Percentiles rank a stretch among this genome's conserved stretches.
Evolutionary conservation across 2,888 invertebrate species (phyloP).

Genomic region (Monochamus alternatus): DNA sequence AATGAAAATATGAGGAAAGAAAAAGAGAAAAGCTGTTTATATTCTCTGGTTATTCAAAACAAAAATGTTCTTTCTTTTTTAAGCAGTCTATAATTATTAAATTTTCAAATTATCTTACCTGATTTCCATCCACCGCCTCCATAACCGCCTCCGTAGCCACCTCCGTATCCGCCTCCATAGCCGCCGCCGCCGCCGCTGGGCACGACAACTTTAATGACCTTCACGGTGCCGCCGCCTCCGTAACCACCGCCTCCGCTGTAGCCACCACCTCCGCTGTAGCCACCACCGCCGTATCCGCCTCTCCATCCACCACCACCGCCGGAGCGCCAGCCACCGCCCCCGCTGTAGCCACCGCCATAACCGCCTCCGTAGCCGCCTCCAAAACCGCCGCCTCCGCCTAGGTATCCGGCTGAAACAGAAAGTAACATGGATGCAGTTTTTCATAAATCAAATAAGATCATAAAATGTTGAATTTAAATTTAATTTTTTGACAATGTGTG

Average conservation of each 20-base stretch:
- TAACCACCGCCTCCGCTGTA: constrained; percentile 47
- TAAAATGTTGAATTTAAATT: too few relatives aligned
- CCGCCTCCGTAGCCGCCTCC: constrained; percentile 56
- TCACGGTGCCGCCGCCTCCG: constrained; percentile 57
- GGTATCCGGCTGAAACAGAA: constrained; percentile 57
- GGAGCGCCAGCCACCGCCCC: constrained; percentile 46
- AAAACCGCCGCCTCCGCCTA: constrained; percentile 57
- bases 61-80: background rate
- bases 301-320: constrained; percentile 23
- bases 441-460: too few relatives aligned
- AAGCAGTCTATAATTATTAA: background rate
- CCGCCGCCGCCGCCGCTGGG: constrained; percentile 58
- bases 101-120: constrained; percentile 14
- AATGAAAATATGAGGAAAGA: too few relatives aligned
- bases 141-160: constrained; percentile 23
- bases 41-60: too few relatives aligned
- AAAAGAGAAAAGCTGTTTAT: too few relatives aligned
- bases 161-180: constrained; percentile 38
- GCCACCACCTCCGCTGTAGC: constrained; percentile 51
- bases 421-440: background rate
- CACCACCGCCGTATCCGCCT: constrained; percentile 40
- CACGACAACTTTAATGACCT: constrained; percentile 60
- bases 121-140: constrained; percentile 37
- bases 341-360: constrained; percentile 51
- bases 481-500: too few relatives aligned